Evolutionary conservation across 2,888 invertebrate species (phyloP).

Genomic region (Rotaria sp.): DNA sequence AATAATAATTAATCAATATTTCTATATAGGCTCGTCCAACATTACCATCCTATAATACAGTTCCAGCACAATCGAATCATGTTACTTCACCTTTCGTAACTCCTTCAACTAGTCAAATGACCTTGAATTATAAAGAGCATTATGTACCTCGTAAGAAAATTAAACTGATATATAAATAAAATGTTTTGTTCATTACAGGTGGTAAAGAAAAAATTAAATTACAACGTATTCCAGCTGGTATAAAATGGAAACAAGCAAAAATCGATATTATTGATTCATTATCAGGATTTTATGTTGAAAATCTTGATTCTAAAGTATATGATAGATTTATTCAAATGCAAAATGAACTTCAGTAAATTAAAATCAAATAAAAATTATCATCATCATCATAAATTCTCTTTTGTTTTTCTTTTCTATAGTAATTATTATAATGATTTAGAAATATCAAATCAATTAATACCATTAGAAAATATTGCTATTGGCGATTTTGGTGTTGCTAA

Average conservation of each 20-base stretch:
- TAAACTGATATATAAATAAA: background rate
- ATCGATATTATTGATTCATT: background rate
- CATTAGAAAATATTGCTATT: background rate
- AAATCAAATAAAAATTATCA: background rate
- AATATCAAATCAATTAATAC: background rate
- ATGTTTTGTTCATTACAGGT: background rate
- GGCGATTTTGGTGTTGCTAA: background rate
- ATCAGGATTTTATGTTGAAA: constrained; percentile 5
- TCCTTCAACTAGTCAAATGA: background rate
- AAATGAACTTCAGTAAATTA: background rate
- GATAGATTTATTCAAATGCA: background rate
- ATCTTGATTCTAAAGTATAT: background rate
- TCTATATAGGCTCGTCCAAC: background rate
- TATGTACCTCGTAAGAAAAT: background rate
- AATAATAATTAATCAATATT: background rate
- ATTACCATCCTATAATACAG: background rate
- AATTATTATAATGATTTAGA: background rate
- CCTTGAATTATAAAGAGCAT: background rate
- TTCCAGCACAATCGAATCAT: background rate
- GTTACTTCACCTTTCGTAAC: background rate
- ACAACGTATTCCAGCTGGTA: background rate
- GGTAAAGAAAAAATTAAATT: background rate
- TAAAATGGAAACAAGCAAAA: background rate
- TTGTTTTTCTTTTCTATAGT: background rate
- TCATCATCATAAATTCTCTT: background rate